These are phyloP conservation scores for Aphaenogaster rudis DNA, from an alignment of 1,140 invertebrate genomes.

Conservation along the genomic window DNA sequence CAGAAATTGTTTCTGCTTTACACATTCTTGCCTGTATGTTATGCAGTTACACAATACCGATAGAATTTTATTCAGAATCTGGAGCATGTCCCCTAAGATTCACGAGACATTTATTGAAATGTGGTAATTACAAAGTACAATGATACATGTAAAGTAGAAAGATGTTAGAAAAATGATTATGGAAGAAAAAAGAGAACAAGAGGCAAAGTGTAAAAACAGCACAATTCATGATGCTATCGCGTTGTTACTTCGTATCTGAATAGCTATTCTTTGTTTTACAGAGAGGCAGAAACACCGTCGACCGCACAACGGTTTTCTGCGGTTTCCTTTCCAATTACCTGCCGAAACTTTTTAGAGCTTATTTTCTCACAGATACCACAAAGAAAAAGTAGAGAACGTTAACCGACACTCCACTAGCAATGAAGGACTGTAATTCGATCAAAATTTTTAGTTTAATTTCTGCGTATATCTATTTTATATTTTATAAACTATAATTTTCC, in stretches of 20 bases:
- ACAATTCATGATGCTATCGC: conserved; percentile 31
- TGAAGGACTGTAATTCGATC: background rate
- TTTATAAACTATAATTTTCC: background rate
- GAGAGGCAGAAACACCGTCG: conserved; percentile 15
- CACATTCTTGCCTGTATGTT: background rate
- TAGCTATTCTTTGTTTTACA: conserved; percentile 14
- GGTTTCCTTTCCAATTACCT: conserved; percentile 44
- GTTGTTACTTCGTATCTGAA: conserved; percentile 18
- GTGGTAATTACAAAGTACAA: conserved; percentile 16
- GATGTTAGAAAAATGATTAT: background rate
- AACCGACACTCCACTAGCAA: conserved; percentile 5
- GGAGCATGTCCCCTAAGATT: background rate
- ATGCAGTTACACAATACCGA: background rate
- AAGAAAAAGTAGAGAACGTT: conserved; percentile 12
- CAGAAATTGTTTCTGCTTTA: background rate
- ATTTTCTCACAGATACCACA: background rate
- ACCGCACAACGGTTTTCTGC: conserved; percentile 12
- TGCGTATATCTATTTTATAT: background rate
- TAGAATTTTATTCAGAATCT: background rate
- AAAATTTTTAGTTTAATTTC: conserved; percentile 17
- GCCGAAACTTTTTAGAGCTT: conserved; percentile 41
- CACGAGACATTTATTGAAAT: conserved; percentile 10
- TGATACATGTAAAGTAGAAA: background rate
- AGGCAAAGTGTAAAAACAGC: conserved; percentile 12
- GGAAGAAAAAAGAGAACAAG: background rate